Percentiles rank a stretch among this genome's conserved stretches.
Evolutionary conservation across 2,797 vertebrate genomes (phyloP).

Genomic region (Clarias pachynema): DNA sequence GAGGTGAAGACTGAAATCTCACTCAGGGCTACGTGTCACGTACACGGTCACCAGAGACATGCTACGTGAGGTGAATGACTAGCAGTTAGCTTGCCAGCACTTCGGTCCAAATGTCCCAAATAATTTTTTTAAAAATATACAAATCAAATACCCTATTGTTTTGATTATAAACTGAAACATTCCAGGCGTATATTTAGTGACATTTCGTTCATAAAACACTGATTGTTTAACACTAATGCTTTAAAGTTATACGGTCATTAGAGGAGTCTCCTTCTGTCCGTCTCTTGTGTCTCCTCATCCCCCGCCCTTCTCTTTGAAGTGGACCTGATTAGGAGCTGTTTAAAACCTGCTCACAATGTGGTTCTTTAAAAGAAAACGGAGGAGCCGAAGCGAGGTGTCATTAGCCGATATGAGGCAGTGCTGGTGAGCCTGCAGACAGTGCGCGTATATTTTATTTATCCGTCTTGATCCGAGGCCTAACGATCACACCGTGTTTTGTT

Average conservation of each 20-base stretch:
- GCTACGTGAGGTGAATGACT: not conserved
- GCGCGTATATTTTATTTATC: not conserved
- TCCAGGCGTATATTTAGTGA: not conserved
- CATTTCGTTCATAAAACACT: not conserved
- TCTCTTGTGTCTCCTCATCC: conserved; percentile 17
- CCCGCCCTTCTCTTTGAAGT: conserved; percentile 54
- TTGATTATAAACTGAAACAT: not conserved
- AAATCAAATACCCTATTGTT: not conserved
- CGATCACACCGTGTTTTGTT: conserved; percentile 42
- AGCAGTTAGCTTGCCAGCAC: not conserved
- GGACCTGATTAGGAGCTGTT: conserved; percentile 77
- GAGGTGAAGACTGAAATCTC: not conserved
- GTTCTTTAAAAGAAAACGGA: conserved; percentile 56
- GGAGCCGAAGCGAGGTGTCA: conserved; percentile 71
- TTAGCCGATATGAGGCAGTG: conserved; percentile 62
- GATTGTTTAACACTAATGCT: no score
- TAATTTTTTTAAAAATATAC: not conserved
- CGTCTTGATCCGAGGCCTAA: not conserved
- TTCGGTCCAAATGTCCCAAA: not conserved
- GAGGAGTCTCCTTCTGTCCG: not conserved
- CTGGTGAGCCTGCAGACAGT: not conserved
- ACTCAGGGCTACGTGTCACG: not conserved
- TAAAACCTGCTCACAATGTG: conserved; percentile 71
- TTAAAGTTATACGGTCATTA: not conserved
- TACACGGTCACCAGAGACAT: no score